Evolutionary conservation across 2,888 invertebrate genomes (phyloP), one percentile per base, ranked within the genome.

Genomic region (Eretmocerus hayati): DNA sequence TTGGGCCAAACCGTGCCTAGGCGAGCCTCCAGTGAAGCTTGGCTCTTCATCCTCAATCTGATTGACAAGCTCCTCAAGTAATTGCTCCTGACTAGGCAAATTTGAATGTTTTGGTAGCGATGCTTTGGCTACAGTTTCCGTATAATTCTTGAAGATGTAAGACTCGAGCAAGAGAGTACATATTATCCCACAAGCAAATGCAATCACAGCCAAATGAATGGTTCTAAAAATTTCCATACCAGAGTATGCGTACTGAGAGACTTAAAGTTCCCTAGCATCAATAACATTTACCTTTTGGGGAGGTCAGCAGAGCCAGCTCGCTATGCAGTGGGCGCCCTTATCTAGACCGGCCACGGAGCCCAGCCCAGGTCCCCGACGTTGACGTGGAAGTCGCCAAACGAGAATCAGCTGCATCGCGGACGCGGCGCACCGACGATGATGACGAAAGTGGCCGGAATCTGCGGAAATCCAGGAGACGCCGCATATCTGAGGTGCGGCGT

Each of bases 21-120:
- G 53, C 0, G 59, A 55, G 30, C 59, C 62, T 50, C 73, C 69
- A 33, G 62, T 62, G 50, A 65, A 69, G 38, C 62, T 59, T 2
- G 60, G 54, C 37, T 62, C 65, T 48, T 67, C 69, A 35, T 67
- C 64, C 52, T 71, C 64, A 9, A 73, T 55, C 42, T 64, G 64
- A 2, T 64, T 62, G 9, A 71, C 54, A 42, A 74, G 50, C 56
- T 73, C 73, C 31, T 73, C 63, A 54, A 74, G 74, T 61, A 74
- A 62, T 43, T 65, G 60, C 11, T 71, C 70, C 53, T 63, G 64
- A 51, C 68, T 68, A 60, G 67, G 66, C 16, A 63, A 59, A 8
- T 45, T 48, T 15, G 69, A 67, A 46, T 63, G 66, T n/a, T 64
- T 62, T 36, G 71, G 64, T 11, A 69, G 65, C 30, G 60, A 62